Evolutionary conservation across 35 echinoderm and acorn worm species (phyloP).

Genomic region (Strongylocentrotus purpuratus): DNA sequence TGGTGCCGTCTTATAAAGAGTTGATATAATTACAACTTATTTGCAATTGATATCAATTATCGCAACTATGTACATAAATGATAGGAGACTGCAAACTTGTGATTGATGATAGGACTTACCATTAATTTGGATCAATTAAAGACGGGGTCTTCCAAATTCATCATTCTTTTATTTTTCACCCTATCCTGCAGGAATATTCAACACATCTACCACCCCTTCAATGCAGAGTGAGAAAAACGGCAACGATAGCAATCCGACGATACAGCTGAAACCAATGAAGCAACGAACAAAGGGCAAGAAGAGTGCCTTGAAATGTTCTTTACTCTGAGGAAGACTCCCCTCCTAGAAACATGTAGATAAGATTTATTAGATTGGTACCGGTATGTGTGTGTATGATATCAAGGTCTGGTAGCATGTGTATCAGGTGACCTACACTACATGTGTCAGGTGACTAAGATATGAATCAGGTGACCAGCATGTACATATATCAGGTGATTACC

Average conservation of each 20-base stretch:
- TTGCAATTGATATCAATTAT: too few relatives aligned
- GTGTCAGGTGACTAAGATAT: not conserved
- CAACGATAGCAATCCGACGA: slow-evolving; percentile 64
- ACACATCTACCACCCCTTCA: slow-evolving; percentile 63
- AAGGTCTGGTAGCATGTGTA: not conserved
- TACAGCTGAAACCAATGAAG: slow-evolving; percentile 93
- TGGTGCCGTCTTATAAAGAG: too few relatives aligned
- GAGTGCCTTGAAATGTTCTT: slow-evolving; percentile 59
- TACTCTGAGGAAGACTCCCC: slow-evolving; percentile 45
- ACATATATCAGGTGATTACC: too few relatives aligned
- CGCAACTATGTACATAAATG: too few relatives aligned
- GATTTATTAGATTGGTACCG: not conserved
- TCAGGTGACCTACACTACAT: too few relatives aligned
- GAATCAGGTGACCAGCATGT: not conserved
- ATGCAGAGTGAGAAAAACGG: slow-evolving; percentile 34
- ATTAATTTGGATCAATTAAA: too few relatives aligned
- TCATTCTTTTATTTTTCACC: too few relatives aligned
- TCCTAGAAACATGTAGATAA: not conserved
- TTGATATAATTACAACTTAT: too few relatives aligned
- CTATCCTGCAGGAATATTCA: slow-evolving; percentile 81
- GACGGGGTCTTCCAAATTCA: too few relatives aligned
- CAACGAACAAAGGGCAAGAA: slow-evolving; percentile 97
- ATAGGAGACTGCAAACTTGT: too few relatives aligned
- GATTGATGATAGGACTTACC: too few relatives aligned
- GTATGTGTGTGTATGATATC: not conserved